Base-by-base conservation (phyloP, 1,140 invertebrate species). In the Philopotamus ludificatus region DNA sequence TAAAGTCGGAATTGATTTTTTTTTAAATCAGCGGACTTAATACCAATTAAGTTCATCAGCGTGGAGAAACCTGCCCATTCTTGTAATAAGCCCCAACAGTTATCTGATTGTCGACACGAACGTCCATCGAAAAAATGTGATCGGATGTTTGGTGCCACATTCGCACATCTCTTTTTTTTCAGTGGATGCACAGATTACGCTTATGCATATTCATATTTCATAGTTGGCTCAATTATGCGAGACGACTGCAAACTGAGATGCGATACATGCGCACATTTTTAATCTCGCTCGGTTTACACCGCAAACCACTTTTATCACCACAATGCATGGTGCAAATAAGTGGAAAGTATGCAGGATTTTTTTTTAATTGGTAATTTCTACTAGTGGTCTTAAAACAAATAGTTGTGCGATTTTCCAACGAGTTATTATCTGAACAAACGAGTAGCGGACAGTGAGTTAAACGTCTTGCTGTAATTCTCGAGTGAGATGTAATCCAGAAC, bases 71-170 rank as follows among this genome's bases (percentile, higher is more conserved):
- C 63, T 65, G 55, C 55, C 63, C 63, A 59, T 65, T 58, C 63
- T 59, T 55, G 63, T 65, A 59, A 65, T 60, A 65, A 65, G 34
- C 57, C 50, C 63, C 25, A 39, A 41, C 49, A 57, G 18, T 41
- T 59, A 65, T 65, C 63, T 65, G 63, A 65, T 65, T 59, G 20
- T 34, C 49, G 21, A 42, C 63, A 65, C 63, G 63, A 65, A 65
- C 34, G 7, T 28, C 28, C 34, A 15, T 21, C 9, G 28, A 34
- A 34, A 34, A 34, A 34, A 34, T 34, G 28, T 34, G 28, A 34
- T 34, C 28, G 4, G 4, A n/a, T n/a, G n/a, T n/a, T n/a, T n/a
- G n/a, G n/a, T n/a, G 12, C 28, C 28, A 34, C 28, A 34, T 34
- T 34, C 28, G 4, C 28, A 34, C 28, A 7, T 34, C 28, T 12